phyloP scores from a whole-genome alignment of 1,140 invertebrate species.

The Panonychus citri region DNA sequence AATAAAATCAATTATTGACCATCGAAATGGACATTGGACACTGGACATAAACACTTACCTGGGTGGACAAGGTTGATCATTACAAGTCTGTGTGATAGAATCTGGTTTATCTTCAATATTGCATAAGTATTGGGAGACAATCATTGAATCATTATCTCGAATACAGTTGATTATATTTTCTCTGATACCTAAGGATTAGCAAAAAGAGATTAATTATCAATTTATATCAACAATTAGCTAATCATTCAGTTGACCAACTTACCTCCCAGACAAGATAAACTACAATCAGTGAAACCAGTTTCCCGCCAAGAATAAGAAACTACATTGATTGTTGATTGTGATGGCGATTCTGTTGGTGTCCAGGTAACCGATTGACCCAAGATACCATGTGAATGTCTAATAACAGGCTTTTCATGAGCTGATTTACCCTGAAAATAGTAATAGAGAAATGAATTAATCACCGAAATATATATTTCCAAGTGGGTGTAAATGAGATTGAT shows the following conservation, averaged over 20 bases:
- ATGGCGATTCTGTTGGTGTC: neutral
- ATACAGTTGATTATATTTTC: conserved; percentile 78
- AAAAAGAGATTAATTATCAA: no score
- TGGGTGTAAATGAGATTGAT: no score
- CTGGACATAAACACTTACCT: conserved; percentile 13
- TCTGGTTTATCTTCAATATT: conserved; percentile 57
- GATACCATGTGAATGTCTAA: no score
- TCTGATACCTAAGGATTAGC: conserved; percentile 35
- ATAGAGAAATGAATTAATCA: no score
- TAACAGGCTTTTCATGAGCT: no score
- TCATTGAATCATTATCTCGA: conserved; percentile 53
- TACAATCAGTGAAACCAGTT: conserved; percentile 50
- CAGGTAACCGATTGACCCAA: neutral
- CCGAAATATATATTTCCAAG: no score
- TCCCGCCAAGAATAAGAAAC: conserved; percentile 25
- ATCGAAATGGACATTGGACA: no score
- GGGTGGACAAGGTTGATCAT: conserved; percentile 57
- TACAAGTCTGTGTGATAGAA: conserved; percentile 66
- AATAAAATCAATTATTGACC: no score
- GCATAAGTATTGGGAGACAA: conserved; percentile 60
- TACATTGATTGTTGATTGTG: neutral
- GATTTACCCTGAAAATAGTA: no score
- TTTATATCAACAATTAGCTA: no score
- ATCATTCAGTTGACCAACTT: no score
- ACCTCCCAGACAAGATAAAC: conserved; percentile 72